phyloP scores from a whole-genome alignment of 2,113 vertebrate species.

The Dendrocopos noguchii region DNA sequence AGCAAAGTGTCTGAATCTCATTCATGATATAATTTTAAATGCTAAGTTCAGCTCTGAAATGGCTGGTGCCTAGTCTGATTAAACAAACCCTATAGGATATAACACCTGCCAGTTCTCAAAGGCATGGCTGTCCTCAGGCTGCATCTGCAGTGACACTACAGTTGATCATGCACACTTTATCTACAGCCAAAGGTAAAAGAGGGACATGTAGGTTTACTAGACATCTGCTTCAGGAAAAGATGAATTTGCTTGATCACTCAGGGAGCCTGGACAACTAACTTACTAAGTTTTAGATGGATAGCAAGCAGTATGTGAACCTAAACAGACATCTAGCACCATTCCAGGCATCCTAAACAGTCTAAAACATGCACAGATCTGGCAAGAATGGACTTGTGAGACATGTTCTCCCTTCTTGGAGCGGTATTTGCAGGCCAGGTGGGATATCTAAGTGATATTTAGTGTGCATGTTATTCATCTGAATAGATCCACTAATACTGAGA shows the following conservation, averaged over 20 bases:
- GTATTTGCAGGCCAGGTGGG: not conserved
- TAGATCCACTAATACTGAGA: not conserved
- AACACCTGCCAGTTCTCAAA: not conserved
- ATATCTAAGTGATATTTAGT: not conserved
- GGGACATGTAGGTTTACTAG: not conserved
- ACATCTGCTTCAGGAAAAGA: not conserved
- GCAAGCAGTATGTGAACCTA: not conserved
- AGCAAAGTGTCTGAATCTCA: not conserved
- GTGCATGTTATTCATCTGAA: not conserved
- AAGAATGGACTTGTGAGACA: not conserved
- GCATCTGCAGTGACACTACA: not conserved
- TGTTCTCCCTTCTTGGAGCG: accelerated
- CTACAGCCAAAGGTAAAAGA: not conserved
- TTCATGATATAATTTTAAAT: not conserved
- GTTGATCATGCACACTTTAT: not conserved
- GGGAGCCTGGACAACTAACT: not conserved
- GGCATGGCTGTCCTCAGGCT: not conserved
- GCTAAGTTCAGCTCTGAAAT: not conserved
- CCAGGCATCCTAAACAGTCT: not conserved
- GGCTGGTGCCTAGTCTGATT: not conserved
- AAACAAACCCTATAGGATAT: not conserved
- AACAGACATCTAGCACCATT: not conserved
- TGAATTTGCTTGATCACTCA: not conserved
- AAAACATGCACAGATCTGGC: not conserved
- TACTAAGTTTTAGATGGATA: not conserved